Conservation (phyloP, 92 coral and sea anemone genomes). For the Parazoanthus darwini region DNA sequence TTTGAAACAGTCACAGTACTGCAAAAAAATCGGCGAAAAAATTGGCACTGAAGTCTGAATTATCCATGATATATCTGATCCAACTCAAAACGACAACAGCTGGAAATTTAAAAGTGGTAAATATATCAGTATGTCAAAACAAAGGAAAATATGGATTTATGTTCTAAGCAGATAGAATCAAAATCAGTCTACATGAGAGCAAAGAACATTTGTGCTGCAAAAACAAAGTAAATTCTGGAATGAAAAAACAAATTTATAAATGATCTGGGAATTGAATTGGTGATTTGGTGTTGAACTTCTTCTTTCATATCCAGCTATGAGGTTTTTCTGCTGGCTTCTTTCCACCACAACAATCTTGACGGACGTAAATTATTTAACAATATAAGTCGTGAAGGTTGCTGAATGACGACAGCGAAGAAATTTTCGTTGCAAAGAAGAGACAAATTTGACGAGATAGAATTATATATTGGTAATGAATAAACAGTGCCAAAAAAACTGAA, state of each 20-base stretch:
- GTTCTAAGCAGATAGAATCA: neutral
- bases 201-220: neutral
- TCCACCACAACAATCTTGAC: conserved; percentile 28
- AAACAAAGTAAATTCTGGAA: conserved; percentile 9
- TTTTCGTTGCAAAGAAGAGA: neutral
- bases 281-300: neutral
- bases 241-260: neutral
- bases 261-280: conserved; percentile 17
- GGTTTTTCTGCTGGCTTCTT: conserved; percentile 5
- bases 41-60: neutral
- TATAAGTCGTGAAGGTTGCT: conserved; percentile 20
- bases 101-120: conserved; percentile 15
- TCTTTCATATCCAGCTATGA: neutral
- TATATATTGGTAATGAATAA: neutral
- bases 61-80: neutral
- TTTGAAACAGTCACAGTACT: neutral
- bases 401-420: conserved; percentile 17
- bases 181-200: neutral
- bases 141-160: conserved; percentile 28
- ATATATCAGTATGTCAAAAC: conserved; percentile 16
- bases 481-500: neutral
- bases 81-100: conserved; percentile 22
- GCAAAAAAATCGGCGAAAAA: neutral
- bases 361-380: conserved; percentile 37
- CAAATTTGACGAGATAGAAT: neutral